Base-by-base conservation (phyloP, 2,113 vertebrate species). In the Heloderma charlesbogerti region DNA sequence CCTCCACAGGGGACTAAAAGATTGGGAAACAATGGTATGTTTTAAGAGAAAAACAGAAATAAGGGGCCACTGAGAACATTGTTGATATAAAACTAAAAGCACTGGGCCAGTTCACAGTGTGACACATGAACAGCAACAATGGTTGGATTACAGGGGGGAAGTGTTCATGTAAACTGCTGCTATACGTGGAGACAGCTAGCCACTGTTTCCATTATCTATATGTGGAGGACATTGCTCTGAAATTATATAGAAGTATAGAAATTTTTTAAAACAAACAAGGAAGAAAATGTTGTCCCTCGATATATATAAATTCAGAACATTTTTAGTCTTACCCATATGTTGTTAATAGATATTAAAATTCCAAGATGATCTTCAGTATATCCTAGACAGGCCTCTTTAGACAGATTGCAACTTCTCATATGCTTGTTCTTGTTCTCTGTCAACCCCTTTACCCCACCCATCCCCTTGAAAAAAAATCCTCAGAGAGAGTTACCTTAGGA, bases 401-500 rank as follows among this genome's bases (percentile, higher is more conserved):
- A 43, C 10, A 7, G 72, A 87, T 4, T 20, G 5, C 37, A 60
- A 16, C 75, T n/a, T 87, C 51, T n/a, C 77, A 31, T 79, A 45
- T 16, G 6, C 27, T 67, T n/a, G 43, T n/a, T 71, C 67, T 48
- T 7, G 3, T n/a, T 54, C n/a, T 72, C 20, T 45, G 51, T 7
- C 48, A 48, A 6, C 29, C 10, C 4, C 75, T 25, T 29, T 34
- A 31, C 43, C 67, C 20, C 20, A 12, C 15, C 25, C 22, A 34
- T 37, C 27, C 27, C 27, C 1, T 43, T 2, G 12, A 87, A 1
- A 31, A 4, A 43, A 91, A 89, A 63, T 2, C 54, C n/a, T 54
- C 13, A 51, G 48, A 25, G 3, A 51, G n/a, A 45, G 20, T 95
- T 97, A 99, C 99, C 99, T 98, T 99, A 71, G 99, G 98, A 96